Conservation (phyloP, 2,113 vertebrate species). For the Dasypus novemcinctus region DNA sequence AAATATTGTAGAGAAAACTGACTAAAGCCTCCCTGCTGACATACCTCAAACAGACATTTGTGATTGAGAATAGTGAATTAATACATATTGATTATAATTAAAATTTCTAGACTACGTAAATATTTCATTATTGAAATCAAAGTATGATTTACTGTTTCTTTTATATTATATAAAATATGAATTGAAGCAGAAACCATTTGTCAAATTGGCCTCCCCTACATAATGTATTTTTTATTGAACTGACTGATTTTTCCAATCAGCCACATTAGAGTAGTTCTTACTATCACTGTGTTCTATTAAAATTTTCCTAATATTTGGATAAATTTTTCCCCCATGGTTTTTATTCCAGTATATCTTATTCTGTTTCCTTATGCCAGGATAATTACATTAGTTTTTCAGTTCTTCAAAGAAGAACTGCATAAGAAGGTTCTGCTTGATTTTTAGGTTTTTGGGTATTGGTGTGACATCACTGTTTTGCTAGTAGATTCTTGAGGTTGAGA, state of each 20-base stretch:
- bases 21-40: background rate
- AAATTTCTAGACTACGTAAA: slow-evolving; percentile 69
- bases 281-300: slow-evolving; percentile 46
- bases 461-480: slow-evolving; percentile 31
- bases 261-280: slow-evolving; percentile 21
- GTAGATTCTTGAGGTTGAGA: slow-evolving; percentile 10
- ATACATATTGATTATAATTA: slow-evolving; percentile 73
- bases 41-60: slow-evolving; percentile 46
- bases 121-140: slow-evolving; percentile 68
- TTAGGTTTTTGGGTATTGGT: background rate
- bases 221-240: slow-evolving; percentile 62
- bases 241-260: slow-evolving; percentile 54
- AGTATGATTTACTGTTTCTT: slow-evolving; percentile 70
- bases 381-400: background rate
- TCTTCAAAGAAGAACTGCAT: slow-evolving; percentile 29
- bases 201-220: slow-evolving; percentile 42
- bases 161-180: slow-evolving; percentile 68
- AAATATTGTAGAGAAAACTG: slow-evolving; percentile 33
- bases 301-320: slow-evolving; percentile 32
- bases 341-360: slow-evolving; percentile 14
- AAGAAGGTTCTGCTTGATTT: background rate
- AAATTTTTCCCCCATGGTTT: background rate
- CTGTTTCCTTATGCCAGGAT: slow-evolving; percentile 14
- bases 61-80: slow-evolving; percentile 65
- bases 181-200: slow-evolving; percentile 65